A percentile compares a stretch with the other conserved stretches of the same genome.
Evolutionary conservation across 2,113 vertebrate genomes (phyloP).

Genomic region (Podiceps cristatus): DNA sequence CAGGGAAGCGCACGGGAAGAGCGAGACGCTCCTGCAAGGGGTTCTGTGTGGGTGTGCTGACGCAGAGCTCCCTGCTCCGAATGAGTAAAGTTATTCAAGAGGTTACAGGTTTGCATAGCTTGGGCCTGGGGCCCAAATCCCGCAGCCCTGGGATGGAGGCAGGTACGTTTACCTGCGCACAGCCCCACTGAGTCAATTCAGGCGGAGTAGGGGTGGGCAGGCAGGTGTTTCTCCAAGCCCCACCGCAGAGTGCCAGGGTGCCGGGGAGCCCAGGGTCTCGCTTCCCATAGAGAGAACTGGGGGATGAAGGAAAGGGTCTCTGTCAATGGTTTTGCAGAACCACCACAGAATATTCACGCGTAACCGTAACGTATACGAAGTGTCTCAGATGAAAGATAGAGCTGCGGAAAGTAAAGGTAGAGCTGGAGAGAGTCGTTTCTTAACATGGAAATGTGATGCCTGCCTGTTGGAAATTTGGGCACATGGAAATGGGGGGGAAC

Average conservation of each 20-base stretch:
- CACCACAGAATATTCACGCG: fast-evolving
- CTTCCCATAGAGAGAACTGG: fast-evolving
- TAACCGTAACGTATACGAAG: fast-evolving
- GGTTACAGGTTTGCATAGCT: not conserved
- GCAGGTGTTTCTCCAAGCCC: not conserved
- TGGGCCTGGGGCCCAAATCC: not conserved
- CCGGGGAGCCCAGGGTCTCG: not conserved
- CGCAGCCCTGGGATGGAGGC: not conserved
- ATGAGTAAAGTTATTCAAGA: not conserved
- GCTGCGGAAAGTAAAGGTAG: not conserved
- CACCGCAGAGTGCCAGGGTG: fast-evolving
- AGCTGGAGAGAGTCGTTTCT: not conserved
- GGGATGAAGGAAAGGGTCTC: not conserved
- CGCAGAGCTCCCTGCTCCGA: not conserved
- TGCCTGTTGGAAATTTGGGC: not conserved
- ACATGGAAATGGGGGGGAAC: not conserved
- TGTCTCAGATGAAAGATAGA: not conserved
- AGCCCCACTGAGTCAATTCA: fast-evolving
- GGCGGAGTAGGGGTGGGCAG: not conserved
- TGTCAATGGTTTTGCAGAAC: not conserved
- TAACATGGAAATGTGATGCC: not conserved
- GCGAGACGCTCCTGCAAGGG: not conserved
- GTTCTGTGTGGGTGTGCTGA: slow-evolving; percentile 30
- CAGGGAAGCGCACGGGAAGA: not conserved
- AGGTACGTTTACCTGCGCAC: fast-evolving